Base-by-base conservation (phyloP, 2,888 invertebrate genomes). In the Gibbula magus region DNA sequence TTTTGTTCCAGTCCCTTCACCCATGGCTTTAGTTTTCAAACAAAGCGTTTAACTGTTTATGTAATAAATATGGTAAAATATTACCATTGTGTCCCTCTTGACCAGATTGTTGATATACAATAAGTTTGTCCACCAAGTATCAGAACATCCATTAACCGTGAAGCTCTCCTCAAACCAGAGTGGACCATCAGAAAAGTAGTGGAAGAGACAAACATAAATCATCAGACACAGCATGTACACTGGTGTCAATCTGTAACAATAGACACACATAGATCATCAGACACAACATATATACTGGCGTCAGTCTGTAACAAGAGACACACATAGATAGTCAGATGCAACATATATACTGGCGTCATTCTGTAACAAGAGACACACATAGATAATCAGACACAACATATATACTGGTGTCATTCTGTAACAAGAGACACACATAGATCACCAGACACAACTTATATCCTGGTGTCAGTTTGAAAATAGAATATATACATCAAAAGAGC, bases 101-200 rank as follows among this genome's bases (percentile, higher is more conserved):
- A 84, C 67, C 39, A 91, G 82, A 80, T 90, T 90, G 80, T 89
- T 89, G 45, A 89, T 85, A 81, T 90, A 89, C 16, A 89, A 83
- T 2, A 89, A 82, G 56, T 88, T 89, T 32, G 82, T 84, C 88
- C 88, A 89, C 89, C 90, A 89, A 18, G 83, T 84, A 3, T 86
- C 80, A 18, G 32, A 22, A 79, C 89, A 89, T 13, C 8, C 45
- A 13, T 45, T 13, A 7, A 10, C 1, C 13, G 45, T 45, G 45
- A 45, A 45, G 1, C 87, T 87, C 5, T 78, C 39, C 51, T 86
- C 79, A 5, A 85, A 82, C 87, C 86, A 88, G 7, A 85, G 29
- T 0, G 91, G 90, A 2, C 90, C 90, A 32, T 81, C 80, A 13
- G 80, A 76, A 80, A 86, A 82, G 78, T 90, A 89, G n/a, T 79